phyloP scores from a whole-genome alignment of 1,140 invertebrate species.

The Ostrea denselamellosa region DNA sequence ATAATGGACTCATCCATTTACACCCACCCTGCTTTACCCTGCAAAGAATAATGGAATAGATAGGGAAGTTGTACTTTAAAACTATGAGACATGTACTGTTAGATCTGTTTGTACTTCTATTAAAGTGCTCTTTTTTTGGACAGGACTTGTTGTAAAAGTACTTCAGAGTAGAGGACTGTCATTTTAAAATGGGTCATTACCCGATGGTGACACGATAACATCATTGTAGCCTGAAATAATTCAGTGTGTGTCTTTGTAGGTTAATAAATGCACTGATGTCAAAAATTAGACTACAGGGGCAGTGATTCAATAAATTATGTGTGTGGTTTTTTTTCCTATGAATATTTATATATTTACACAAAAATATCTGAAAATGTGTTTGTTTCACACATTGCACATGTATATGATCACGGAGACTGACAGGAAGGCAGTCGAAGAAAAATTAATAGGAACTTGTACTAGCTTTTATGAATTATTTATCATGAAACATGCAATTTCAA shows the following conservation, averaged over 20 bases:
- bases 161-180: background rate
- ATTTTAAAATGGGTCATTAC: background rate
- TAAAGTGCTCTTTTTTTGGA: constrained; percentile 28
- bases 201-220: background rate
- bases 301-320: constrained; percentile 3
- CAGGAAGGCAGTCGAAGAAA: too few relatives aligned
- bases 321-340: background rate
- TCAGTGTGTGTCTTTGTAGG: background rate
- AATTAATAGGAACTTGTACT: too few relatives aligned
- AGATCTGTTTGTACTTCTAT: background rate
- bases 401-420: too few relatives aligned
- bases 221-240: constrained; percentile 1
- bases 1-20: constrained; percentile 17
- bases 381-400: too few relatives aligned
- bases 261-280: constrained; percentile 1
- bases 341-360: constrained; percentile 20
- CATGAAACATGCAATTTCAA: too few relatives aligned
- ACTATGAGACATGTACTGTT: constrained; percentile 19
- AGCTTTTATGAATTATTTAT: too few relatives aligned
- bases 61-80: constrained; percentile 30
- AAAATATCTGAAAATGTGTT: too few relatives aligned
- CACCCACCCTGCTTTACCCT: constrained; percentile 23
- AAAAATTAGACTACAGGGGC: background rate
- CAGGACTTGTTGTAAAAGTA: background rate
- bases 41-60: constrained; percentile 12